These are phyloP conservation scores for Crypturellus undulatus DNA, from an alignment of 2,113 vertebrate genomes.

Conservation along the genomic window DNA sequence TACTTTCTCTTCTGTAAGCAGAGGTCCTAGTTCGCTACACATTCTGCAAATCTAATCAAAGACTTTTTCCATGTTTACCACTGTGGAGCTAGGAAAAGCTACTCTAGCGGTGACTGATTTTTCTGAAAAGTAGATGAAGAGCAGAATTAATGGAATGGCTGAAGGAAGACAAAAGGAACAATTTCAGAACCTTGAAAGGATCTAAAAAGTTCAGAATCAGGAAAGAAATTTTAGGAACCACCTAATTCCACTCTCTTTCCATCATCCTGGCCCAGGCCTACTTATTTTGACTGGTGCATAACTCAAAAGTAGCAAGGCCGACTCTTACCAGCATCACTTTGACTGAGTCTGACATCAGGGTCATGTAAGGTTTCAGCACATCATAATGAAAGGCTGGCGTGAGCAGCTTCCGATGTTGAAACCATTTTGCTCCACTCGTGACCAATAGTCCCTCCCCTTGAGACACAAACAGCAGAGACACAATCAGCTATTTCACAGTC, in stretches of 20 bases:
- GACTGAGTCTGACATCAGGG: slow-evolving; percentile 81
- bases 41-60: background rate
- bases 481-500: background rate
- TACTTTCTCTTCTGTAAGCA: background rate
- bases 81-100: background rate
- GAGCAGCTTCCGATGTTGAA: slow-evolving; percentile 85
- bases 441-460: slow-evolving; percentile 87
- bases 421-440: slow-evolving; percentile 85
- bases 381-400: slow-evolving; percentile 92
- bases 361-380: slow-evolving; percentile 85
- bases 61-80: background rate
- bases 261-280: background rate
- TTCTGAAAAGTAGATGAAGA: background rate
- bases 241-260: background rate
- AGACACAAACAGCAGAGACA: background rate
- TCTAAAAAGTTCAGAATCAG: fast-evolving
- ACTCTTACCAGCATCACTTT: slow-evolving; percentile 85
- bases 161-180: background rate
- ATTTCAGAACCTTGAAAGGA: background rate
- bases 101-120: background rate
- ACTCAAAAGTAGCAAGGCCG: background rate
- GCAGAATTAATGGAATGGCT: background rate
- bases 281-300: background rate
- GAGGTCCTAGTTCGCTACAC: background rate
- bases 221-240: background rate